Evolutionary conservation across 2,113 vertebrate genomes (phyloP).

Genomic region (Seriola aureovittata): DNA sequence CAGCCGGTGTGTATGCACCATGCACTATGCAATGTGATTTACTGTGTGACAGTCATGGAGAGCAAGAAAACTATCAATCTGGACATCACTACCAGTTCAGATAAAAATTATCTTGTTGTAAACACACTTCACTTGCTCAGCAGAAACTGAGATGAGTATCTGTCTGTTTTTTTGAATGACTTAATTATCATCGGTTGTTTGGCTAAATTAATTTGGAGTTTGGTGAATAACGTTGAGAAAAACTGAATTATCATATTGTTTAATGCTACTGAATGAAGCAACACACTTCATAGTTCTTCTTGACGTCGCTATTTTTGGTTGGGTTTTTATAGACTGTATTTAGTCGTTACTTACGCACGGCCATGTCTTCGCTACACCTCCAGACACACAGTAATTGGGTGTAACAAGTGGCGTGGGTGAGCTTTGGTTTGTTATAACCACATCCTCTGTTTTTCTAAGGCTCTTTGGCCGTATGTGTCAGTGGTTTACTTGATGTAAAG

Average conservation of each 20-base stretch:
- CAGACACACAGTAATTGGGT: background rate
- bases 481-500: background rate
- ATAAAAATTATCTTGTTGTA: background rate
- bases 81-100: background rate
- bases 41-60: background rate
- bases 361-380: background rate
- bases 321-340: background rate
- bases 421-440: background rate
- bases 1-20: conserved; percentile 11
- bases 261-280: background rate
- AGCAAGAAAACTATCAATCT: background rate
- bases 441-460: background rate
- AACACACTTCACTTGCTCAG: background rate
- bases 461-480: background rate
- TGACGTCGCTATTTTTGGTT: background rate
- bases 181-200: background rate
- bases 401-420: background rate
- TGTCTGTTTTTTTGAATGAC: background rate
- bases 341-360: background rate
- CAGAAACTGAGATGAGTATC: background rate
- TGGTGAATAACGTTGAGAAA: too few species aligned
- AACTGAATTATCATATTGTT: background rate
- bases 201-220: background rate
- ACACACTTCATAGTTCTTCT: background rate
- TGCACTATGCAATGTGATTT: background rate